phyloP scores from a whole-genome alignment of 2,888 invertebrate species.

The Mesorhabditis sp. region DNA sequence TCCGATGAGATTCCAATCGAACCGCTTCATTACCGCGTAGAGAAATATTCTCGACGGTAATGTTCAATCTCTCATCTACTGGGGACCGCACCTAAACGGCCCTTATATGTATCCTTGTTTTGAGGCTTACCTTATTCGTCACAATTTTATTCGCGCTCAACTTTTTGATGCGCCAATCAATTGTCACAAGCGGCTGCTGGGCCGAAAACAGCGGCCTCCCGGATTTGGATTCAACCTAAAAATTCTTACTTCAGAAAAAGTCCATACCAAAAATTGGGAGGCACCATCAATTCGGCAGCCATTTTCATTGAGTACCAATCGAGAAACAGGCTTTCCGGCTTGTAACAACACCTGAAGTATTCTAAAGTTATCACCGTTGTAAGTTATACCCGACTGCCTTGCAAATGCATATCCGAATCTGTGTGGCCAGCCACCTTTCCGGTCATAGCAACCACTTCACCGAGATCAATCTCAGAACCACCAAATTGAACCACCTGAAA shows the following conservation, averaged over 20 bases:
- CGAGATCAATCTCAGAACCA: constrained; percentile 47
- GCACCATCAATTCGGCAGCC: constrained; percentile 44
- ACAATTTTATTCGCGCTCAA: constrained; percentile 40
- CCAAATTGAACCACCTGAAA: constrained; percentile 49
- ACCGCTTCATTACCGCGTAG: constrained; percentile 54
- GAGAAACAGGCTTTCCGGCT: constrained; percentile 37
- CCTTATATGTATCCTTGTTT: background rate
- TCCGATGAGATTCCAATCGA: constrained; percentile 38
- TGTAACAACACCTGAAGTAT: constrained; percentile 38
- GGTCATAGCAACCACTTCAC: constrained; percentile 39
- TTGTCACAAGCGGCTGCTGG: constrained; percentile 48
- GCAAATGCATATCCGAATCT: constrained; percentile 32
- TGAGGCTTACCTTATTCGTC: constrained; percentile 43
- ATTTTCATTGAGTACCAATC: constrained; percentile 42
- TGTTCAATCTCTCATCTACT: constrained; percentile 45
- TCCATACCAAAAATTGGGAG: constrained; percentile 44
- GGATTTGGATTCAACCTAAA: constrained; percentile 30
- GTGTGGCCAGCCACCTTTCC: constrained; percentile 46
- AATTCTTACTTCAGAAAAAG: constrained; percentile 1
- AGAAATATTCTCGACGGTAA: constrained; percentile 42
- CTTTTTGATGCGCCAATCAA: constrained; percentile 49
- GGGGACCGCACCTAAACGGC: constrained; percentile 45
- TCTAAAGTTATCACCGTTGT: background rate
- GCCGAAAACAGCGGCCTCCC: constrained; percentile 51
- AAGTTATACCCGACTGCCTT: constrained; percentile 32